Base-by-base conservation (phyloP, 2,888 invertebrate species). In the Penaeus monodon region DNA sequence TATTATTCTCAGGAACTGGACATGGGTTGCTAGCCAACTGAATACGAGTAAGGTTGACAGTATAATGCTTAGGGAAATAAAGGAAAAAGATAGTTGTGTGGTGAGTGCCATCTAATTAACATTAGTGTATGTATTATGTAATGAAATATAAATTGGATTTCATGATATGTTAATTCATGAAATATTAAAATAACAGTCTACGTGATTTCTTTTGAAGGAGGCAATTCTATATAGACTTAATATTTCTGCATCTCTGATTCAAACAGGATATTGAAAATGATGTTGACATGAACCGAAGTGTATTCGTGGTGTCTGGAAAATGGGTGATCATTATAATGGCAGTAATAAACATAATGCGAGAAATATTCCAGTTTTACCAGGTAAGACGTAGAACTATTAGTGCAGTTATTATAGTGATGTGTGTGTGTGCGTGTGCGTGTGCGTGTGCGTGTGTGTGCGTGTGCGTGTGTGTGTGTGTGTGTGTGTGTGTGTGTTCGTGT, bases 291-390 rank as follows among this genome's bases (percentile, higher is more conserved):
- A 65, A 38, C 20, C 49, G 29, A 22, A 44, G 76, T 49, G 38
- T 76, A 20, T 89, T 89, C 64, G 79, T 86, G 88, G 79, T 81
- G n/a, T 68, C 83, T 17, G 89, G 88, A 8, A 89, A 90, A 78
- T 89, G 86, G 88, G 88, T 92, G 80, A 92, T 93, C 83, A 92
- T 93, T 63, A 91, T 91, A 4, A 90, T 93, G 82, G 92, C 93
- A 7, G 92, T 91, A 0, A 90, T 92, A 88, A 92, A 93, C 90
- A 88, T 93, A 57, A 86, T 93, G 20, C 91, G 92, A 91, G 93
- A 93, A 91, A 92, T 93, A 90, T 90, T 90, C 82, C 90, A 90
- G 85, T 74, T 90, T n/a, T 88, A 88, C 66, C 90, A 90, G 90
- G 90, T 90, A 57, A 84, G 88, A n/a, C 7, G 24, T 73, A 73